Evolutionary conservation across 2,888 invertebrate genomes (phyloP), one percentile per base, ranked within the genome.

Genomic region (Idaea aversata): DNA sequence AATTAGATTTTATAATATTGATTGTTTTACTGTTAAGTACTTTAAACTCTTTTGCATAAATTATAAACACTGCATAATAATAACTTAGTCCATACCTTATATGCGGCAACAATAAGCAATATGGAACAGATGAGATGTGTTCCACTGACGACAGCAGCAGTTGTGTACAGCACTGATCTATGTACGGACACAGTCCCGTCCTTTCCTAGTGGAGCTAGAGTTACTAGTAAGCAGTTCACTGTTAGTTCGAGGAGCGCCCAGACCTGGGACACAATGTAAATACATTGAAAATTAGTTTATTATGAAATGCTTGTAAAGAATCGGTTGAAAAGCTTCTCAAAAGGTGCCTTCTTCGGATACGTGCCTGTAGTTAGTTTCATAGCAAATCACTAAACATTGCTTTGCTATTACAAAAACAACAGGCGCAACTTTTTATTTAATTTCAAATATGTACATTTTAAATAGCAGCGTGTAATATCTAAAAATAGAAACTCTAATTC

Each of bases 231-330:
- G 34, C 82, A 81, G 77, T 87, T 89, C 0, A 81, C 79, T 0
- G 83, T 69, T 61, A 92, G 74, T 72, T 91, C 92, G 15, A 90
- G 67, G 0, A 92, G 77, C 0, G 91, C 85, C 88, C 89, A 89
- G 67, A 87, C 71, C 92, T 92, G 79, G 4, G 65, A 70, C 4
- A 25, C 3, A 25, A 25, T 3, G 25, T 25, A 63, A 15, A 36
- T 25, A 61, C 6, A 57, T 38, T 36, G 7, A n/a, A 34, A 5
- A 61, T 16, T 16, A 25, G 25, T 25, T 25, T 25, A 25, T 2
- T 25, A 25, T 2, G 25, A 25, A 25, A 3, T 2, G 25, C 25
- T 25, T 25, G 25, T 25, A 25, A 25, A 25, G 25, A 1, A 25
- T 25, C 25, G 1, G 25, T 25, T 3, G 25, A 25, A 25, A 25